These are phyloP conservation scores for Congeria kusceri DNA, from an alignment of 2,888 invertebrate species.

Conservation along the genomic window DNA sequence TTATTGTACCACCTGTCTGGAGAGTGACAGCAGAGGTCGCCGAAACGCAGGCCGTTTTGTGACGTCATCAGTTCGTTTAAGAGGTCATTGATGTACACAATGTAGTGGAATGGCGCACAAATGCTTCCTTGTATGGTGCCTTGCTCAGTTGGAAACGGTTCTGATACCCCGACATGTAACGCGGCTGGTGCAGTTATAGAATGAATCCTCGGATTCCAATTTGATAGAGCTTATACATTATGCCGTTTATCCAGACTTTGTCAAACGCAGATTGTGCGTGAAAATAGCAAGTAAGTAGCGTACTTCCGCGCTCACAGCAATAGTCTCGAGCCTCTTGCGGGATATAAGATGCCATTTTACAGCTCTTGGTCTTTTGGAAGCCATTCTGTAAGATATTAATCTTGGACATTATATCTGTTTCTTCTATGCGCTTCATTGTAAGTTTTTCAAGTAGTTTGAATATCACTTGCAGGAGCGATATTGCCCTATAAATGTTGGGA, in stretches of 20 bases:
- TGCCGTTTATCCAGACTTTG: constrained; percentile 17
- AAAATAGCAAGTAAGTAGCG: constrained; percentile 5
- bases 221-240: constrained; percentile 15
- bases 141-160: constrained; percentile 11
- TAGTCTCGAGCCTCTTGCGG: constrained; percentile 13
- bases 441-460: constrained; percentile 24
- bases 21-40: too few species aligned
- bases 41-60: too few species aligned
- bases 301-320: constrained; percentile 6
- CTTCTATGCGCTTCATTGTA: too few species aligned
- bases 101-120: constrained; percentile 14
- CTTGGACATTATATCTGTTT: too few species aligned
- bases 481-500: constrained; percentile 23
- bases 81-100: constrained; percentile 6
- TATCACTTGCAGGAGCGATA: constrained; percentile 15
- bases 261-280: neutral
- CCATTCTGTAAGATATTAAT: constrained; percentile 12
- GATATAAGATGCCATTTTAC: constrained; percentile 11
- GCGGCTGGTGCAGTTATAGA: constrained; percentile 1
- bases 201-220: constrained; percentile 5
- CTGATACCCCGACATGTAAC: constrained; percentile 3
- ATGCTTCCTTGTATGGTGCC: constrained; percentile 21
- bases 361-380: constrained; percentile 17
- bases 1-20: too few species aligned
- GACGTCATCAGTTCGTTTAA: too few species aligned